Evolutionary conservation across 1,140 invertebrate genomes (phyloP).

Genomic region (Notospermus geniculatus): DNA sequence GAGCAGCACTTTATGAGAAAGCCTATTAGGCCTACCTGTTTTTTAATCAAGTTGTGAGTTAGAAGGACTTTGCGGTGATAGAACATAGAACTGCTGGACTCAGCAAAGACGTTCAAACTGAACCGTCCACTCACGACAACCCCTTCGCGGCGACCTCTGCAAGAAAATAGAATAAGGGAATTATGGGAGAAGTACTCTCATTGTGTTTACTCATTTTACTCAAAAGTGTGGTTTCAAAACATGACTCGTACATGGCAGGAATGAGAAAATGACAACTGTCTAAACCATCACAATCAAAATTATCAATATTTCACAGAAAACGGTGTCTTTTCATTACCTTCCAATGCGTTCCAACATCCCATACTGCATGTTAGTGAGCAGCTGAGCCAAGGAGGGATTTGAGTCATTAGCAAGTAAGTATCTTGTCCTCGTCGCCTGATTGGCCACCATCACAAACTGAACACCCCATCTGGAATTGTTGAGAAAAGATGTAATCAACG

Average conservation of each 20-base stretch:
- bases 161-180: conserved; percentile 14
- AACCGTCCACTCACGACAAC: conserved; percentile 69
- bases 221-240: conserved; percentile 7
- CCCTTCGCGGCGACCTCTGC: conserved; percentile 65
- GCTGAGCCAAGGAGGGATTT: conserved; percentile 59
- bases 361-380: conserved; percentile 66
- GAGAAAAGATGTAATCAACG: conserved; percentile 15
- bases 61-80: conserved; percentile 66
- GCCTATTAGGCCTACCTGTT: conserved; percentile 58
- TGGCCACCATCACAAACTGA: conserved; percentile 71
- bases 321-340: conserved; percentile 47
- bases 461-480: conserved; percentile 62
- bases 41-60: conserved; percentile 64
- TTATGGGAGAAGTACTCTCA: too few relatives aligned
- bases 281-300: too few relatives aligned
- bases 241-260: too few relatives aligned
- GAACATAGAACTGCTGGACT: conserved; percentile 67
- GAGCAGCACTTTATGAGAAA: conserved; percentile 34
- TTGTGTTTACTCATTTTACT: not conserved
- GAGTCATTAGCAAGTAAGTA: conserved; percentile 60
- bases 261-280: too few relatives aligned
- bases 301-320: too few relatives aligned
- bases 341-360: conserved; percentile 76
- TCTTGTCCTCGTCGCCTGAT: conserved; percentile 62
- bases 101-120: conserved; percentile 57